These are phyloP conservation scores for Vultur gryphus DNA, from an alignment of 2,797 vertebrate genomes.

Conservation along the genomic window DNA sequence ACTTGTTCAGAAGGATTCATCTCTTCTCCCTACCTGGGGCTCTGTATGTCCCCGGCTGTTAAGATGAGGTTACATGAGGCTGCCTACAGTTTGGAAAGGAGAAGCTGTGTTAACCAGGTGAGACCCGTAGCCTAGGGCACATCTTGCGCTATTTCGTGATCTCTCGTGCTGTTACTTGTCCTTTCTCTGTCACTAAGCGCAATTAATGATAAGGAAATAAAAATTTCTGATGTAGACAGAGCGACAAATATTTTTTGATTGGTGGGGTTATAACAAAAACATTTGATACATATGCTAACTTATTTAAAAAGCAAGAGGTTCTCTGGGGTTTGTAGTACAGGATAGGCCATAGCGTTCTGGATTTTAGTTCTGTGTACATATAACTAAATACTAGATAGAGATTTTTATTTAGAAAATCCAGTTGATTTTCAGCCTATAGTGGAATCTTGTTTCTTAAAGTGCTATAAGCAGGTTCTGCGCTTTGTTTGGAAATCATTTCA, in stretches of 20 bases:
- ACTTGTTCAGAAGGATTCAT: background rate
- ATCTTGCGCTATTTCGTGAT: background rate
- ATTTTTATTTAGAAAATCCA: background rate
- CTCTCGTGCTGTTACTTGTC: background rate
- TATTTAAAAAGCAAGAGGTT: background rate
- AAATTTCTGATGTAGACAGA: background rate
- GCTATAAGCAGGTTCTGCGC: background rate
- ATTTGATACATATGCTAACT: background rate
- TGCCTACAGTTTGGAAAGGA: background rate
- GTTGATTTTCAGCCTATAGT: background rate
- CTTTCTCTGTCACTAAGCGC: background rate
- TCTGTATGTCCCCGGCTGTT: accelerated
- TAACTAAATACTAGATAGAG: background rate
- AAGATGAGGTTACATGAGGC: background rate
- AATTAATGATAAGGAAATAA: background rate
- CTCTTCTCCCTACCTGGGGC: background rate
- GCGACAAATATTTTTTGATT: background rate
- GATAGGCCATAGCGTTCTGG: background rate
- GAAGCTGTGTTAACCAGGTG: background rate
- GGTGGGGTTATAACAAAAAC: background rate
- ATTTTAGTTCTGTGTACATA: background rate
- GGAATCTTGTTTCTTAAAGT: background rate
- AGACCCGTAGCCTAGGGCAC: background rate
- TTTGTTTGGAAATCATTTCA: background rate
- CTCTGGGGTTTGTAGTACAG: background rate